A percentile compares a stretch with the other conserved stretches of the same genome.
phyloP scores from a whole-genome alignment of 2,113 vertebrate species.

The Laticauda colubrina region DNA sequence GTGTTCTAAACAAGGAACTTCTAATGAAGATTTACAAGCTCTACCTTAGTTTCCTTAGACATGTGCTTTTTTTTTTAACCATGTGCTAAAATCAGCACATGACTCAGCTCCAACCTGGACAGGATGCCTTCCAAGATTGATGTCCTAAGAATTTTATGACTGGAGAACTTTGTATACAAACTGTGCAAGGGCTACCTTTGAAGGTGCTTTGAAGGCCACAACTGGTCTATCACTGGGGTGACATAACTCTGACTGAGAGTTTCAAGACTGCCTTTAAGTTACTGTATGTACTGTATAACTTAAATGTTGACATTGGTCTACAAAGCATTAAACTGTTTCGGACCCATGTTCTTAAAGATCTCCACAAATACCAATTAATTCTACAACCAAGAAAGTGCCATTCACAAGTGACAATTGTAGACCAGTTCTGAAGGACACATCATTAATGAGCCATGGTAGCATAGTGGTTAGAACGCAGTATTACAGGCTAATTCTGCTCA shows the following conservation, averaged over 20 bases:
- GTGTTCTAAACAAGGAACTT: neutral
- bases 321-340: neutral
- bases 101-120: neutral
- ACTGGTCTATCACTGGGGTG: neutral
- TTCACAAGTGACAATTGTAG: neutral
- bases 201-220: neutral
- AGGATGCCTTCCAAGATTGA: neutral
- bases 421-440: neutral
- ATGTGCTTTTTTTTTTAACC: neutral
- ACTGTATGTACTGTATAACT: neutral
- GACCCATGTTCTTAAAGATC: neutral
- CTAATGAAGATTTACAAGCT: neutral
- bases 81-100: neutral
- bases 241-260: neutral
- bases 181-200: neutral
- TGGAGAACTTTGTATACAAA: neutral
- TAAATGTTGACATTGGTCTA: neutral
- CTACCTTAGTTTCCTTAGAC: neutral
- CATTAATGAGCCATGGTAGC: neutral
- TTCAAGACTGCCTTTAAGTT: neutral
- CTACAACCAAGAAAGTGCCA: neutral
- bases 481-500: neutral
- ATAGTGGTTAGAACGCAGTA: neutral
- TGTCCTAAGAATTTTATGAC: neutral
- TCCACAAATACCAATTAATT: neutral